phyloP scores from a whole-genome alignment of 2,797 vertebrate species.

The Crenichthys baileyi region DNA sequence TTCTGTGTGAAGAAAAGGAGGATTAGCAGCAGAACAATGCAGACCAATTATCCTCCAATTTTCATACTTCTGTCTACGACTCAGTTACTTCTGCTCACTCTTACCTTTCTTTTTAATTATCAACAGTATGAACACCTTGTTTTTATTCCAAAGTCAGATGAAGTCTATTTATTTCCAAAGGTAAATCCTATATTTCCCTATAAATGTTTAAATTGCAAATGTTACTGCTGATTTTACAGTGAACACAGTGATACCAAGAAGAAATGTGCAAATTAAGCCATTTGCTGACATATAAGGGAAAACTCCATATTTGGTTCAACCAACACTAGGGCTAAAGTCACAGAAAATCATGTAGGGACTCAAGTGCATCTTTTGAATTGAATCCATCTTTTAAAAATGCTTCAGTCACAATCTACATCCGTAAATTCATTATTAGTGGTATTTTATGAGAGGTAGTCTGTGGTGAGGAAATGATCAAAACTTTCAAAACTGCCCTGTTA shows the following conservation, averaged over 20 bases:
- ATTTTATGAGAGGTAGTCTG: not conserved
- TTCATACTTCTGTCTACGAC: not conserved
- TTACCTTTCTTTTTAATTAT: not conserved
- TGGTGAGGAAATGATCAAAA: not conserved
- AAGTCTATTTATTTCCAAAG: not conserved
- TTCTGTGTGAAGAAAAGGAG: not conserved
- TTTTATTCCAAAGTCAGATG: not conserved
- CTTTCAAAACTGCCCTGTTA: not conserved
- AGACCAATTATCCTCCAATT: not conserved
- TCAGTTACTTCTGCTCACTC: not conserved
- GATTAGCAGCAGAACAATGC: not conserved
- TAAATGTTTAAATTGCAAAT: not conserved
- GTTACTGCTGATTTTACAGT: not conserved
- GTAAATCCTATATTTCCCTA: not conserved
- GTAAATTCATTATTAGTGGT: not conserved
- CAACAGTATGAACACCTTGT: not conserved
- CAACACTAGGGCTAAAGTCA: not conserved
- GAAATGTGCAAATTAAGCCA: not conserved
- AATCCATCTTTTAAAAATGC: not conserved
- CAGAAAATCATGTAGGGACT: not conserved
- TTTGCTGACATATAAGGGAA: not conserved
- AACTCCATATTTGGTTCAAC: not conserved
- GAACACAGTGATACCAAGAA: too few relatives aligned
- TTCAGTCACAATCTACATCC: not conserved
- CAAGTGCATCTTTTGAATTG: not conserved